phyloP scores from a whole-genome alignment of 1,140 invertebrate genomes.

The Cataglyphis hispanica region DNA sequence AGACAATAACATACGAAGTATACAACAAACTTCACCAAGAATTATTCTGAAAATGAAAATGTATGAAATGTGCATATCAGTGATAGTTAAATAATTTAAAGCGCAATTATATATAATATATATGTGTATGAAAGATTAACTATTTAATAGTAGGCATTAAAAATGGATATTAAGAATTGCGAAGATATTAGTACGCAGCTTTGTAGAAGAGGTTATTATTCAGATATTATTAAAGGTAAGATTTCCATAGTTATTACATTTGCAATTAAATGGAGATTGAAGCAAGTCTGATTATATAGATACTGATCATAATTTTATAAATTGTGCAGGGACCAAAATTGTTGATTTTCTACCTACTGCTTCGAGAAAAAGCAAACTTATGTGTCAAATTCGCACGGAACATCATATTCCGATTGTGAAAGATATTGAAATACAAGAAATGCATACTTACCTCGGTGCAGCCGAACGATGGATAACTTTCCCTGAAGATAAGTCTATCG shows the following conservation, averaged over 20 bases:
- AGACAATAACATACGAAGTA: neutral
- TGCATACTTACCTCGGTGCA: slow-evolving; percentile 84
- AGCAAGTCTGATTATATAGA: neutral
- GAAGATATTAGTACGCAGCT: neutral
- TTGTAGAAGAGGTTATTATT: slow-evolving; percentile 73
- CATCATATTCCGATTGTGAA: slow-evolving; percentile 85
- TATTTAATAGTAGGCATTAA: neutral
- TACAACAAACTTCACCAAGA: neutral
- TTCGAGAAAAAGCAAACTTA: slow-evolving; percentile 72
- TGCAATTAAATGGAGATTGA: neutral
- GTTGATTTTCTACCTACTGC: slow-evolving; percentile 19
- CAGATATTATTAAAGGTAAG: slow-evolving; percentile 71
- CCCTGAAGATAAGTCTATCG: slow-evolving; percentile 87
- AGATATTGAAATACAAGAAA: slow-evolving; percentile 82
- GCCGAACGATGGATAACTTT: slow-evolving; percentile 88
- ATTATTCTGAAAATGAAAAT: slow-evolving; percentile 1
- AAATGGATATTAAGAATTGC: slow-evolving; percentile 55
- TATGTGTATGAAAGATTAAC: neutral
- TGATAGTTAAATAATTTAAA: neutral
- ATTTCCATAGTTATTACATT: neutral
- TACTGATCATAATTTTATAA: neutral
- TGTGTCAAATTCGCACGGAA: slow-evolving; percentile 82
- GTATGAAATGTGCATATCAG: neutral
- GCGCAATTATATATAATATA: neutral
- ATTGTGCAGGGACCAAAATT: slow-evolving; percentile 13